Percentiles rank a stretch among this genome's conserved stretches.
These are phyloP conservation scores for Perca schrenkii DNA, from an alignment of 2,113 vertebrate species.

Conservation along the genomic window DNA sequence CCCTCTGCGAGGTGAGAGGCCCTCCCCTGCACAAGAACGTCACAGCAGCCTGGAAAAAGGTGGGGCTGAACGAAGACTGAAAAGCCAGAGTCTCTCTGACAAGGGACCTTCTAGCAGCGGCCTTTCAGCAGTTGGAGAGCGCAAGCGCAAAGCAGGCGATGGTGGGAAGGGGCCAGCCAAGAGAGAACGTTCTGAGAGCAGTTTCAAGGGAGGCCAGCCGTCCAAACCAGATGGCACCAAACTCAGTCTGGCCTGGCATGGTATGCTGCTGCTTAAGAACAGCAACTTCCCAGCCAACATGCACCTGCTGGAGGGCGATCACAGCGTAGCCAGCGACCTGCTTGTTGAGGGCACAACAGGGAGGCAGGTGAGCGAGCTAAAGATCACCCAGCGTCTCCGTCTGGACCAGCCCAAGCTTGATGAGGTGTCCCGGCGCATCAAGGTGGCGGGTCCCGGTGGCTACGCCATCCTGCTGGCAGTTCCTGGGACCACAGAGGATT, in stretches of 20 bases:
- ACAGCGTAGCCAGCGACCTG: conserved; percentile 92
- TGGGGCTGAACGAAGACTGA: conserved; percentile 87
- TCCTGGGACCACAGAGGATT: conserved; percentile 89
- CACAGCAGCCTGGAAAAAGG: conserved; percentile 89
- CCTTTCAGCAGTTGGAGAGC: conserved; percentile 72
- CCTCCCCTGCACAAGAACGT: conserved; percentile 88
- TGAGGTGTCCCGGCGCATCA: conserved; percentile 98
- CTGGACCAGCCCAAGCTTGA: conserved; percentile 99
- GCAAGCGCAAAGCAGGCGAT: conserved; percentile 90
- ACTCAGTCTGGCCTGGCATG: conserved; percentile 95
- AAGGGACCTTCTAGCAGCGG: conserved; percentile 55
- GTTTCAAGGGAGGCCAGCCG: conserved; percentile 80
- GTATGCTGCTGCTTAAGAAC: conserved; percentile 98
- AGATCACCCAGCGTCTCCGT: conserved; percentile 98
- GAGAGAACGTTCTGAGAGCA: conserved; percentile 86
- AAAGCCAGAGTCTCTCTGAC: conserved; percentile 69
- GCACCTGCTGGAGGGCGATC: conserved; percentile 96
- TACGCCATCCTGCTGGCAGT: conserved; percentile 96
- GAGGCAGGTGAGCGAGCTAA: conserved; percentile 94
- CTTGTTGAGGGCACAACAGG: conserved; percentile 91
- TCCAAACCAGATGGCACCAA: conserved; percentile 85
- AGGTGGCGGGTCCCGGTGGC: conserved; percentile 94
- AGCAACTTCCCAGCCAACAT: conserved; percentile 99
- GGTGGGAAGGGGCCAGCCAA: conserved; percentile 88
- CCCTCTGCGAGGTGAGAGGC: conserved; percentile 88